Percentiles rank a stretch among this genome's conserved stretches.
These are phyloP conservation scores for Leptinotarsa rubiginosa DNA, from an alignment of 2,888 invertebrate genomes.

Conservation along the genomic window DNA sequence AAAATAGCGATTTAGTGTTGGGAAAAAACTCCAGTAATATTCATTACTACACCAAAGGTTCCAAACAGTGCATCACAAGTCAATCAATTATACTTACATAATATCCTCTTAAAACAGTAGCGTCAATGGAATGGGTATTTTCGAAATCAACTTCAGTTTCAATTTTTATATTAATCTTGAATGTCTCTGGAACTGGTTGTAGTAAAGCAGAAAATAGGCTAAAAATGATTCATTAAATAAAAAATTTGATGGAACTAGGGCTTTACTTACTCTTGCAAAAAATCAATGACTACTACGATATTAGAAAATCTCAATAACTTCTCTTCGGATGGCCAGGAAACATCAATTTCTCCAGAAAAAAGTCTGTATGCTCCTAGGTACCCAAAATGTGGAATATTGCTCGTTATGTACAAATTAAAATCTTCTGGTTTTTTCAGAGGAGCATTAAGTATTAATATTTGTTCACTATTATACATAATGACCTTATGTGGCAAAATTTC, in stretches of 20 bases:
- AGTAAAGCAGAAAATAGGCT: slow-evolving; percentile 54
- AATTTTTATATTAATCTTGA: slow-evolving; percentile 55
- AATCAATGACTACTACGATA: slow-evolving; percentile 45
- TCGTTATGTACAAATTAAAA: slow-evolving; percentile 55
- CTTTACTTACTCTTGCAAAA: slow-evolving; percentile 51
- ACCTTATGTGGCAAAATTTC: slow-evolving; percentile 16
- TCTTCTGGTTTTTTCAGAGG: slow-evolving; percentile 43
- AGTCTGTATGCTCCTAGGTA: slow-evolving; percentile 55
- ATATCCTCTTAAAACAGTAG: slow-evolving; percentile 55
- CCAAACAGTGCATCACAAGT: too few relatives aligned
- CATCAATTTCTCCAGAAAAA: slow-evolving; percentile 49
- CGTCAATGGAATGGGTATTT: slow-evolving; percentile 53
- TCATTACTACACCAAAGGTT: too few relatives aligned
- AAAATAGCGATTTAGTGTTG: too few relatives aligned
- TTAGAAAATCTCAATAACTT: slow-evolving; percentile 54
- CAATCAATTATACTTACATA: slow-evolving; percentile 57
- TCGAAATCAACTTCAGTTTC: slow-evolving; percentile 49
- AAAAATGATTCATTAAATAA: slow-evolving; percentile 33
- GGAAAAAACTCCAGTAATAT: too few relatives aligned
- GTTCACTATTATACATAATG: slow-evolving; percentile 36
- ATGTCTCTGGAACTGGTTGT: slow-evolving; percentile 54
- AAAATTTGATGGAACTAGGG: background rate
- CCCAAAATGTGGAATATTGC: slow-evolving; percentile 58
- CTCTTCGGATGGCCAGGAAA: slow-evolving; percentile 56
- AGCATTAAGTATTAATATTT: slow-evolving; percentile 40